Conservation (phyloP, 2,113 vertebrate species). For the Astatotilapia flaviijosephi region DNA sequence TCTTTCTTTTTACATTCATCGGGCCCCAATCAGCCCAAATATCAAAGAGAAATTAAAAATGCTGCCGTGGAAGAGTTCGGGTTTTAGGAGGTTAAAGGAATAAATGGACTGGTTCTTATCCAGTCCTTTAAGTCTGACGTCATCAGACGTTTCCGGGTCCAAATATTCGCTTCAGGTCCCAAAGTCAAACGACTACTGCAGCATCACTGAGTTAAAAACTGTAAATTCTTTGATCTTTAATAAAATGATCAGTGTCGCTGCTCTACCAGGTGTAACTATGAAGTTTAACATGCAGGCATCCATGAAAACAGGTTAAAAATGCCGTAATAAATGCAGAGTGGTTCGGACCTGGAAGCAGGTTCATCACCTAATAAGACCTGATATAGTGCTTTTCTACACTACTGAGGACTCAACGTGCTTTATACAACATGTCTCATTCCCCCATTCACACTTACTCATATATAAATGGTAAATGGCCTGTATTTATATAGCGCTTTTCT, state of each 20-base stretch:
- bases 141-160: not conserved
- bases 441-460: not conserved
- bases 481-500: too few species aligned
- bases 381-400: not conserved
- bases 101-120: not conserved
- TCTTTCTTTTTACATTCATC: fast-evolving
- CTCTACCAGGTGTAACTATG: fast-evolving
- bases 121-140: not conserved
- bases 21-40: not conserved
- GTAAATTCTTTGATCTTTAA: fast-evolving
- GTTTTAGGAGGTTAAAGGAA: not conserved
- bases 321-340: not conserved
- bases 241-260: not conserved
- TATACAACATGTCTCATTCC: not conserved
- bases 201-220: not conserved
- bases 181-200: fast-evolving
- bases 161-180: not conserved
- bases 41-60: not conserved
- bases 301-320: not conserved
- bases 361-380: not conserved
- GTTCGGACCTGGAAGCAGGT: not conserved
- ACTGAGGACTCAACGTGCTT: not conserved
- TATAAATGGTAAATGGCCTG: too few species aligned
- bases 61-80: not conserved
- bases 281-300: not conserved